phyloP scores from a whole-genome alignment of 2,888 invertebrate species.

The Kuschelorhynchus macadamiae region DNA sequence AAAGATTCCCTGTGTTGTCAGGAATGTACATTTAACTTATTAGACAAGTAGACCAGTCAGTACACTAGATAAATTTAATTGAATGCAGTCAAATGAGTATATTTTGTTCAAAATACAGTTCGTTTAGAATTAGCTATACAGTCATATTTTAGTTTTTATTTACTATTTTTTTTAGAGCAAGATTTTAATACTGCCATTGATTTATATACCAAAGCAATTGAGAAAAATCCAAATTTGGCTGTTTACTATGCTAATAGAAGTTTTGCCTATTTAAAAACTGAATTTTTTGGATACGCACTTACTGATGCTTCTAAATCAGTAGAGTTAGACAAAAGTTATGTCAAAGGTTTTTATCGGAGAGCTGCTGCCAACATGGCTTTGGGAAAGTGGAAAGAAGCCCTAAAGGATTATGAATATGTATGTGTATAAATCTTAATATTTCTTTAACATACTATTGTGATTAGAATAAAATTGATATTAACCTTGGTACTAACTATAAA shows the following conservation, averaged over 20 bases:
- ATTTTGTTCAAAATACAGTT: too few relatives aligned
- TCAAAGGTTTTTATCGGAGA: slow-evolving; percentile 97
- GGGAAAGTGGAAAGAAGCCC: slow-evolving; percentile 96
- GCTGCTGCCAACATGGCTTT: slow-evolving; percentile 98
- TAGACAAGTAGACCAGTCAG: too few relatives aligned
- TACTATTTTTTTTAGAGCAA: slow-evolving; percentile 88
- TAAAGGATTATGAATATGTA: slow-evolving; percentile 97
- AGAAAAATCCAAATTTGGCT: slow-evolving; percentile 85
- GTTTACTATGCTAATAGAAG: slow-evolving; percentile 96
- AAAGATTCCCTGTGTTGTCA: too few relatives aligned
- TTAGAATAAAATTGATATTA: too few relatives aligned
- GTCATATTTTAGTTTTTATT: too few relatives aligned
- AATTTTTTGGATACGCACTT: slow-evolving; percentile 96
- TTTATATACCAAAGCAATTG: slow-evolving; percentile 90
- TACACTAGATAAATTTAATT: too few relatives aligned
- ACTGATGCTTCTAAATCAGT: slow-evolving; percentile 93
- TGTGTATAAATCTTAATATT: slow-evolving; percentile 65
- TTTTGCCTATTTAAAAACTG: slow-evolving; percentile 93
- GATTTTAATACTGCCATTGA: slow-evolving; percentile 92
- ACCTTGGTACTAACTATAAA: too few relatives aligned
- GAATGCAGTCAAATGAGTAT: too few relatives aligned
- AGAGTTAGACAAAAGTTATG: slow-evolving; percentile 88
- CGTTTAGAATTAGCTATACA: too few relatives aligned
- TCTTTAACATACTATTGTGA: too few relatives aligned
- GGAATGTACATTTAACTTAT: too few relatives aligned